Evolutionary conservation across 2,113 vertebrate species (phyloP).

Genomic region (Nipponia nippon): DNA sequence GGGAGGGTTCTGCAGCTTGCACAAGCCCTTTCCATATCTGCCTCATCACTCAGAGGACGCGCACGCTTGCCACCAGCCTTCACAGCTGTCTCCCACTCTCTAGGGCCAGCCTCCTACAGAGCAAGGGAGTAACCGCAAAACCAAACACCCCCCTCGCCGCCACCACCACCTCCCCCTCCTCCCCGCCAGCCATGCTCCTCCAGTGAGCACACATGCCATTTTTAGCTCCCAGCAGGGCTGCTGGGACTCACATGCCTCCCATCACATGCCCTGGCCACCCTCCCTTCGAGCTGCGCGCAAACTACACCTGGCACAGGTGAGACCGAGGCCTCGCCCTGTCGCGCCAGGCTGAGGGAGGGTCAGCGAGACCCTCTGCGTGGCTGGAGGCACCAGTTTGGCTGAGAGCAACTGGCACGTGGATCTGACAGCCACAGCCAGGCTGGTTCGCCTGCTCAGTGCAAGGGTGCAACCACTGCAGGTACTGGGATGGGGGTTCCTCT

Average conservation of each 20-base stretch:
- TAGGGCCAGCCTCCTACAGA: background rate
- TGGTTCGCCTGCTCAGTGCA: rapidly evolving
- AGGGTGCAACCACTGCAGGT: rapidly evolving
- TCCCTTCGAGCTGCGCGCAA: background rate
- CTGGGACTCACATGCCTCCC: conserved; percentile 51
- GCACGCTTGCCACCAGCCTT: background rate
- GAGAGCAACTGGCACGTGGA: rapidly evolving
- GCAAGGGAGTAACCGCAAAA: background rate
- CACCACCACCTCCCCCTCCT: background rate
- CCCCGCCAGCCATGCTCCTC: conserved; percentile 38
- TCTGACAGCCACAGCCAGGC: background rate
- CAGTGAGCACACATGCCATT: conserved; percentile 60
- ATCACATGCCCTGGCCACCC: conserved; percentile 36
- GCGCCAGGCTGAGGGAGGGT: background rate
- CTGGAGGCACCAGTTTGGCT: background rate
- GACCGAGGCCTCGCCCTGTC: rapidly evolving
- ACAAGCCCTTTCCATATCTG: background rate
- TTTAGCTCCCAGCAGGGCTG: conserved; percentile 46
- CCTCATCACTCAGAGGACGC: background rate
- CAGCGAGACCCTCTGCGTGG: background rate
- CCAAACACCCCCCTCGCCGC: background rate
- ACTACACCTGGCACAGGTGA: conserved; percentile 49
- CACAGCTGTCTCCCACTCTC: background rate
- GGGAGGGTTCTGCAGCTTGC: rapidly evolving
- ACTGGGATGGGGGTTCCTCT: background rate